A percentile compares a stretch with the other conserved stretches of the same genome.
Conservation (phyloP, 2,888 invertebrate genomes). For the Gymnoscelis rufifasciata region DNA sequence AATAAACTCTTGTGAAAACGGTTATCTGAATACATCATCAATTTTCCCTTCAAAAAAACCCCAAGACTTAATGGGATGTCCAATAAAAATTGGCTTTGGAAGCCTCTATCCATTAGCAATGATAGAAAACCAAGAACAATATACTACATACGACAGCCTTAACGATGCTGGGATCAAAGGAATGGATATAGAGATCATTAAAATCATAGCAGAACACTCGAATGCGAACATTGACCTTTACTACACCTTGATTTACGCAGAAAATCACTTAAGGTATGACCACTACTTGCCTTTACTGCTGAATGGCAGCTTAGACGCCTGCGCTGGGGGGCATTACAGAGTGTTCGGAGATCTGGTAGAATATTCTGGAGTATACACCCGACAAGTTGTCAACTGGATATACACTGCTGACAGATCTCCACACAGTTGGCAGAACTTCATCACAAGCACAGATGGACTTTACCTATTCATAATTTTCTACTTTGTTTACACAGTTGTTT, state of each 20-base stretch:
- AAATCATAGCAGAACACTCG: constrained; percentile 49
- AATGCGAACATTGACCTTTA: constrained; percentile 48
- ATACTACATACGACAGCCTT: constrained; percentile 42
- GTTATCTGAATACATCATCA: constrained; percentile 25
- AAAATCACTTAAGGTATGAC: constrained; percentile 33
- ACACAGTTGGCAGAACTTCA: constrained; percentile 50
- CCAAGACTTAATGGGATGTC: constrained; percentile 48
- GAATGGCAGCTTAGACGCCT: constrained; percentile 54
- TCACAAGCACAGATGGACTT: constrained; percentile 42
- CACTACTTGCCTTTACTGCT: constrained; percentile 42
- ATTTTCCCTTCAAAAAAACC: constrained; percentile 44
- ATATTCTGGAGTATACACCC: constrained; percentile 57
- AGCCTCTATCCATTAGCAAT: constrained; percentile 46
- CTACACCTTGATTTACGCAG: constrained; percentile 41
- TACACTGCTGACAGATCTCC: constrained; percentile 46
- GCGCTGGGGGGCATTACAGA: constrained; percentile 58
- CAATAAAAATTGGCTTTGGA: constrained; percentile 50
- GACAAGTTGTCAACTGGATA: constrained; percentile 51
- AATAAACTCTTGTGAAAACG: constrained; percentile 43
- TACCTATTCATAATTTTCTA: constrained; percentile 57
- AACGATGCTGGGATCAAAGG: constrained; percentile 33
- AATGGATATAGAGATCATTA: constrained; percentile 52
- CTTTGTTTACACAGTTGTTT: constrained; percentile 41
- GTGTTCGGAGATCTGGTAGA: constrained; percentile 50
- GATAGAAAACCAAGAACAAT: constrained; percentile 34